Evolutionary conservation across 2,888 invertebrate species (phyloP), one percentile per base, ranked within the genome.

Genomic region (Pheosia tremula): DNA sequence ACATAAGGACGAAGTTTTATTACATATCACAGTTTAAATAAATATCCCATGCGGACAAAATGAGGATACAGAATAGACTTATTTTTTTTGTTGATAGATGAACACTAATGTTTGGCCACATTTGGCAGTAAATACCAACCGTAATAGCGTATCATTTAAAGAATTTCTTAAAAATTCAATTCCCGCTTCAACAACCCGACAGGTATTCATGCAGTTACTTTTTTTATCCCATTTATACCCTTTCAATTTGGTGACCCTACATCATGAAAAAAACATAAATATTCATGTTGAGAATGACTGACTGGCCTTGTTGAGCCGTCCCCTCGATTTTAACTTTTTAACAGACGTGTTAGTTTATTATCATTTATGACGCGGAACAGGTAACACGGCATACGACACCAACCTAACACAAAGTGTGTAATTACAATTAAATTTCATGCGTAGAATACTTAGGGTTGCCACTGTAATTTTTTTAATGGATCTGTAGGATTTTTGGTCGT

Each of bases 331-430:
- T 24, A 24, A 24, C 24, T 24, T 72, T 74, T 59, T 66, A 66
- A 67, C 63, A 37, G 58, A 63, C 62, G 68, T 71, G 75, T 69
- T 61, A 58, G 56, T 47, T 63, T 71, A 76, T 75, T 73, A 63
- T 63, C 75, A 75, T 72, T 66, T 36, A 11, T 8, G 49, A 57
- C 64, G 39, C 58, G 58, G 37, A 59, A 56, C 56, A 66, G 59
- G 68, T 66, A 67, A 64, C 50, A 58, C 43, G 57, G 57, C 52
- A 53, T 56, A 54, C 53, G 61, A 64, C 62, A 68, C 62, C 59
- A 57, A 57, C 38, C 8, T 7, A 13, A 54, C 56, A 54, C 61
- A 56, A 61, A 63, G 59, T 57, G 58, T 66, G 57, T 68, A 63
- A 76, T 75, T 72, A 75, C 61, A 61, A 53, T 38, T 55, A 60